Percentiles rank a stretch among this genome's conserved stretches.
phyloP scores from a whole-genome alignment of 2,888 invertebrate species.

The Melieria omissa region DNA sequence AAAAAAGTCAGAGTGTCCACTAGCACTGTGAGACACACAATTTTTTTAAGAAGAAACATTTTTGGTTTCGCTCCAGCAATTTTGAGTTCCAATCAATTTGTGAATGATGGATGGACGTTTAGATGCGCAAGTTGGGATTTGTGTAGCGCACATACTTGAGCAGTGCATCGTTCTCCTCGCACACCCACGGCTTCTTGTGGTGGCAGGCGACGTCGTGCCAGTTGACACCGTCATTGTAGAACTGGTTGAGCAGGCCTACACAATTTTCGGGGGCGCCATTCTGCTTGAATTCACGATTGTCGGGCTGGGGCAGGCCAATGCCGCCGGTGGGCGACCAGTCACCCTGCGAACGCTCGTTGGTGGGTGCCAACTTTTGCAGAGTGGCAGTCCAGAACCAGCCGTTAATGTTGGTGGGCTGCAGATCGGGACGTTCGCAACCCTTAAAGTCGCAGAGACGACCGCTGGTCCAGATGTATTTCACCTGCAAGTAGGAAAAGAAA shows the following conservation, averaged over 20 bases:
- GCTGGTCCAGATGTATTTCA: constrained; percentile 92
- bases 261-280: constrained; percentile 90
- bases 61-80: constrained; percentile 57
- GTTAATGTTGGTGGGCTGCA: constrained; percentile 82
- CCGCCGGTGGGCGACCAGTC: constrained; percentile 91
- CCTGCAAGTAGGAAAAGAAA: constrained; percentile 66
- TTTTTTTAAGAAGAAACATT: constrained; percentile 46
- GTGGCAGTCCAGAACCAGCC: constrained; percentile 95
- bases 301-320: constrained; percentile 87
- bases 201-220: constrained; percentile 94
- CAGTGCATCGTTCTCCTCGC: constrained; percentile 89
- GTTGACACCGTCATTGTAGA: constrained; percentile 90
- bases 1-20: neutral
- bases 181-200: constrained; percentile 88
- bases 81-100: constrained; percentile 21
- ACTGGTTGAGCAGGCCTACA: constrained; percentile 85
- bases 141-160: constrained; percentile 85
- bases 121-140: constrained; percentile 82
- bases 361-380: constrained; percentile 85
- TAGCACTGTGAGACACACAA: constrained; percentile 10
- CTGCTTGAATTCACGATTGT: constrained; percentile 83
- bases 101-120: constrained; percentile 52
- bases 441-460: constrained; percentile 91
- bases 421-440: constrained; percentile 86
- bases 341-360: constrained; percentile 83